Evolutionary conservation across 2,797 vertebrate genomes (phyloP).

Genomic region (Neosalanx taihuensis): DNA sequence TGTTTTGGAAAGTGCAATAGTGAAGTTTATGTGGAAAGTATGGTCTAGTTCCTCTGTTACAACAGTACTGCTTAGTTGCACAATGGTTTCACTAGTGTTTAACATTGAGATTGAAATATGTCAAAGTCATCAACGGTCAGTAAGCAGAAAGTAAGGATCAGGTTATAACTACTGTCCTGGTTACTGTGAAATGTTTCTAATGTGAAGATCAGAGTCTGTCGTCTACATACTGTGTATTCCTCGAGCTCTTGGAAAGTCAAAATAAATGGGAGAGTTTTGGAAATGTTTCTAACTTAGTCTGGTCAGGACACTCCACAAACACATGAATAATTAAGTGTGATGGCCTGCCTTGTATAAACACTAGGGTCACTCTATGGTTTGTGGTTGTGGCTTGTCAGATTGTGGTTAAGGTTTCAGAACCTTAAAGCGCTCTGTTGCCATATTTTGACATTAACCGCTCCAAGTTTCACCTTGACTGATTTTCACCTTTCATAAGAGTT

Average conservation of each 20-base stretch:
- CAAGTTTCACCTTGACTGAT: neutral
- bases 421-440: neutral
- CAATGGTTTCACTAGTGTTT: slow-evolving; percentile 6
- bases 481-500: slow-evolving; percentile 2
- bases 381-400: no score
- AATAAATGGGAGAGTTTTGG: neutral
- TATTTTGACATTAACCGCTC: neutral
- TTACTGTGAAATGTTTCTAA: neutral
- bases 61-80: neutral
- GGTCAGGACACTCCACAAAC: neutral
- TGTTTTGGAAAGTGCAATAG: neutral
- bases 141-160: no score
- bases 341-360: neutral
- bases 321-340: neutral
- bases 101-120: neutral
- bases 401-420: neutral
- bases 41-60: neutral
- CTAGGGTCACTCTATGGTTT: neutral
- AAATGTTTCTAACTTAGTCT: neutral
- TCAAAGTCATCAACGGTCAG: neutral
- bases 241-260: neutral
- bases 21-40: neutral
- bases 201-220: neutral
- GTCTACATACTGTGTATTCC: neutral
- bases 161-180: neutral